Evolutionary conservation across 1,140 invertebrate species (phyloP).

Genomic region (Pteromalus puparum): DNA sequence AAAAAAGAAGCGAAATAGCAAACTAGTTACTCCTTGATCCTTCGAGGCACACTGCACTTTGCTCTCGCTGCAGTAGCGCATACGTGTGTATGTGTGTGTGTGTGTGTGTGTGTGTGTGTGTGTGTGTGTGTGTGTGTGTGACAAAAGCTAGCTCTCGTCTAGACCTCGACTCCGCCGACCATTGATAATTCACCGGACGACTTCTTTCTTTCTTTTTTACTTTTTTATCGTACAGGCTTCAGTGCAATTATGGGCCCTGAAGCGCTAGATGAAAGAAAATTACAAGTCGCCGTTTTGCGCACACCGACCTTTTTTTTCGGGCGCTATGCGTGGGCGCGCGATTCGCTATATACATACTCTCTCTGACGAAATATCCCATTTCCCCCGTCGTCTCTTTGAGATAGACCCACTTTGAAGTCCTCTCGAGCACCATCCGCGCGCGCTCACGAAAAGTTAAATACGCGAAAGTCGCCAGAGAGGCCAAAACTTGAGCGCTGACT

Average conservation of each 20-base stretch:
- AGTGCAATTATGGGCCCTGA: background rate
- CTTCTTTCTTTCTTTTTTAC: background rate
- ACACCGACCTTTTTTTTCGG: background rate
- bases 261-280: background rate
- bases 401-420: no score
- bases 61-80: background rate
- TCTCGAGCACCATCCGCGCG: no score
- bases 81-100: background rate
- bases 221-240: no score
- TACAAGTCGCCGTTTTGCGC: background rate
- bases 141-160: background rate
- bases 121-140: no score
- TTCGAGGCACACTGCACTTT: slow-evolving; percentile 24
- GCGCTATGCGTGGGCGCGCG: no score
- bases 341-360: background rate
- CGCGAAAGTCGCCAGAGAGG: background rate
- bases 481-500: background rate
- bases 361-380: background rate
- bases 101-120: no score
- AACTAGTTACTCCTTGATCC: slow-evolving; percentile 40
- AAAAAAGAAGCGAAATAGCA: background rate
- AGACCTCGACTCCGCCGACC: background rate
- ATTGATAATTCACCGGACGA: slow-evolving; percentile 35
- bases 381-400: background rate
- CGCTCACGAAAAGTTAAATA: background rate